Evolutionary conservation across 2,797 vertebrate species (phyloP).

Genomic region (Galagoides demidoff): DNA sequence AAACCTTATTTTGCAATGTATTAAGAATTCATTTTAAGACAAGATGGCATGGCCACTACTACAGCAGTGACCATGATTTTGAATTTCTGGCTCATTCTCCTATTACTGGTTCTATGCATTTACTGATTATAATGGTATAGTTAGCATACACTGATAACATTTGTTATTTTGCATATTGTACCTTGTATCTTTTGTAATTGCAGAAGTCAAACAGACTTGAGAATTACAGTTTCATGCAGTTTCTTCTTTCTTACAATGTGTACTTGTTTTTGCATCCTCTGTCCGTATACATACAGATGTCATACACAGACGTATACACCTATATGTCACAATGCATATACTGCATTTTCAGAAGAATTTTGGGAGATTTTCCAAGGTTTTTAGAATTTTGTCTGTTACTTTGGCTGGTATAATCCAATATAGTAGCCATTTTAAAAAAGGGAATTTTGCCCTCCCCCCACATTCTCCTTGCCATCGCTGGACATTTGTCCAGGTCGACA

Average conservation of each 20-base stretch:
- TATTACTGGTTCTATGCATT: background rate
- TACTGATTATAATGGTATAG: background rate
- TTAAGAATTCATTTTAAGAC: background rate
- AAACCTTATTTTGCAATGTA: too few relatives aligned
- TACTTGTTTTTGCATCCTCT: too few relatives aligned
- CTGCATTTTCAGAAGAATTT: background rate
- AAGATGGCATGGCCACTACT: background rate
- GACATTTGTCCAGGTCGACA: background rate
- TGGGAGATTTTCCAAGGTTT: background rate
- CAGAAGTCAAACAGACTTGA: too few relatives aligned
- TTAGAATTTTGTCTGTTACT: background rate
- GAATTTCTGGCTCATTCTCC: background rate
- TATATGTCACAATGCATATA: background rate
- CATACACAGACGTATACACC: background rate
- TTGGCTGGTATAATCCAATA: background rate
- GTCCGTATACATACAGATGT: background rate
- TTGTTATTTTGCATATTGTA: too few relatives aligned
- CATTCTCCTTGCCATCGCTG: background rate
- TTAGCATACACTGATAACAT: too few relatives aligned
- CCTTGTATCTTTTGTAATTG: too few relatives aligned
- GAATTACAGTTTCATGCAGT: too few relatives aligned
- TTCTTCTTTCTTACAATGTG: too few relatives aligned
- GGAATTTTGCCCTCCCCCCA: background rate
- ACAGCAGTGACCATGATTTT: background rate
- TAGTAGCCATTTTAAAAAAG: background rate